Conservation (phyloP, 2,888 invertebrate genomes). For the Pristionchus entomophagus region DNA sequence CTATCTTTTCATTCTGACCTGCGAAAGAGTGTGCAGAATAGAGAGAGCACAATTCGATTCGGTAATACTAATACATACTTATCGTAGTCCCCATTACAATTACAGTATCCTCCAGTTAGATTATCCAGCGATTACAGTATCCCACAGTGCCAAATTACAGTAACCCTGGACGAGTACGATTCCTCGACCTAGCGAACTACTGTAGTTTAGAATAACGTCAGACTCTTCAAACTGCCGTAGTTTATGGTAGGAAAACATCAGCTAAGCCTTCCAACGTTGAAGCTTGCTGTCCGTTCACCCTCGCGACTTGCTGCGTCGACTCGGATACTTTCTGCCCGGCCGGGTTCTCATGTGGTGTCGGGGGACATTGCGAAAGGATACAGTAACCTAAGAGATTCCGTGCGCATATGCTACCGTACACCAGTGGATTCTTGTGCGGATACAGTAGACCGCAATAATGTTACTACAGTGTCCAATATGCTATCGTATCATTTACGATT, state of each 20-base stretch:
- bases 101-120: not conserved
- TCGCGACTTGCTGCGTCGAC: not conserved
- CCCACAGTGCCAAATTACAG: not conserved
- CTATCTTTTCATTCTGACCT: too few relatives aligned
- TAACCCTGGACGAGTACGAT: conserved; percentile 25
- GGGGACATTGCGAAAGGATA: not conserved
- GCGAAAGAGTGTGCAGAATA: too few relatives aligned
- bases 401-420: too few relatives aligned
- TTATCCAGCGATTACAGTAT: not conserved
- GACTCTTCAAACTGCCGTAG: not conserved
- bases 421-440: too few relatives aligned
- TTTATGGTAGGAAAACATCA: not conserved
- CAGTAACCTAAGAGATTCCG: too few relatives aligned
- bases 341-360: not conserved
- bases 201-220: not conserved
- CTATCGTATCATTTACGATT: not conserved
- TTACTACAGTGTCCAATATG: too few relatives aligned
- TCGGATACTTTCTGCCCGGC: conserved; percentile 27
- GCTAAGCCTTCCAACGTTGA: too few relatives aligned
- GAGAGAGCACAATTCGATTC: too few relatives aligned
- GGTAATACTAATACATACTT: too few relatives aligned
- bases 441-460: too few relatives aligned
- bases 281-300: conserved; percentile 36
- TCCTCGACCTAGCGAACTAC: too few relatives aligned
- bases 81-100: too few relatives aligned